Conservation (phyloP, 2,888 invertebrate species). For the Drosophila infuscata region DNA sequence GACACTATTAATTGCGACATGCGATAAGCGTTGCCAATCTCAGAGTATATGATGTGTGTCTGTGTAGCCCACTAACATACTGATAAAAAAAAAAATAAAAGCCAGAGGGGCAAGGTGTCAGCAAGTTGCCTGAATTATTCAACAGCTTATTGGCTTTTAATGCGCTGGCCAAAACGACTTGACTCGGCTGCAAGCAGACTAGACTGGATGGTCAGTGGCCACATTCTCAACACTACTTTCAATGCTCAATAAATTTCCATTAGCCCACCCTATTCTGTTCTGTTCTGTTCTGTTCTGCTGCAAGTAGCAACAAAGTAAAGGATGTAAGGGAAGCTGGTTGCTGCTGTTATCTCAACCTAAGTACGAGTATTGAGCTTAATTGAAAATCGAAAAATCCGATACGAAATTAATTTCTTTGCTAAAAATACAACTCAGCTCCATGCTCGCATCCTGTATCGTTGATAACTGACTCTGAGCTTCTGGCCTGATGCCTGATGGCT, state of each 20-base stretch:
- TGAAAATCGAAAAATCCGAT: slow-evolving; percentile 83
- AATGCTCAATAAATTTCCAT: slow-evolving; percentile 79
- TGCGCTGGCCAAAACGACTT: slow-evolving; percentile 49
- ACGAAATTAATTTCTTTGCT: slow-evolving; percentile 81
- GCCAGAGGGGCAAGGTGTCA: neutral
- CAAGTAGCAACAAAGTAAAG: slow-evolving; percentile 4
- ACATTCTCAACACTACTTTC: slow-evolving; percentile 79
- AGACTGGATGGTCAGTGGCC: slow-evolving; percentile 24
- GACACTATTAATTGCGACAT: slow-evolving; percentile 44
- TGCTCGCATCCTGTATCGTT: slow-evolving; percentile 31
- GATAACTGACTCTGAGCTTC: slow-evolving; percentile 20
- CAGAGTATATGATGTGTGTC: neutral
- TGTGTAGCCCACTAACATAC: slow-evolving; percentile 31
- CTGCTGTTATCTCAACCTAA: slow-evolving; percentile 32
- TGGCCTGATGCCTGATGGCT: slow-evolving; percentile 39
- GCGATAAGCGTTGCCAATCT: slow-evolving; percentile 39
- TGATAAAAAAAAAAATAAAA: neutral
- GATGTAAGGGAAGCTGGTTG: slow-evolving; percentile 8
- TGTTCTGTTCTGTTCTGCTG: slow-evolving; percentile 9
- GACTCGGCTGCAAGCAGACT: slow-evolving; percentile 7
- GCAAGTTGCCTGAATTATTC: slow-evolving; percentile 56
- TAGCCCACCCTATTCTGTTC: slow-evolving; percentile 44
- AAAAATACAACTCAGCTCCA: slow-evolving; percentile 64
- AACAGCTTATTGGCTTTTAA: slow-evolving; percentile 77
- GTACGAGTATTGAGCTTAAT: slow-evolving; percentile 78